These are phyloP conservation scores for Onthophagus taurus DNA, from an alignment of 1,140 invertebrate genomes.

Conservation along the genomic window DNA sequence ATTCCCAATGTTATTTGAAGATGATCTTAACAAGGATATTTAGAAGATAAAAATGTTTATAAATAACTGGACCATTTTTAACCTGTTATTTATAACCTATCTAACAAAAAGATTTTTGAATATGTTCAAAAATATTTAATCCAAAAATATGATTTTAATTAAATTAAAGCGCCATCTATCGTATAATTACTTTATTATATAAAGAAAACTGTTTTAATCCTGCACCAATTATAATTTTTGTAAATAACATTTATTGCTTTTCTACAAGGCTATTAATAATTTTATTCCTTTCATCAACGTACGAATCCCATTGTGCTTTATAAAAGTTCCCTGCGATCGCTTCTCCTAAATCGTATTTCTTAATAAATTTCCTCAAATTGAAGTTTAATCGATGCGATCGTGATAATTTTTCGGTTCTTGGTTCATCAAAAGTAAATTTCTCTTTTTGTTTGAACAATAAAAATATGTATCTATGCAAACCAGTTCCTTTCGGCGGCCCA, in stretches of 20 bases:
- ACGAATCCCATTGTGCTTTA: slow-evolving; percentile 82
- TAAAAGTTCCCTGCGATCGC: slow-evolving; percentile 84
- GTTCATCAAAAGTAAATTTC: slow-evolving; percentile 58
- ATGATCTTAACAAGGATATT: too few relatives aligned
- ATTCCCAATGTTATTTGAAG: too few relatives aligned
- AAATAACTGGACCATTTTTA: too few relatives aligned
- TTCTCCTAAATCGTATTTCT: slow-evolving; percentile 71
- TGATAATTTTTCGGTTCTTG: slow-evolving; percentile 40
- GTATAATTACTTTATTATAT: too few relatives aligned
- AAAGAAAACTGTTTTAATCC: not conserved
- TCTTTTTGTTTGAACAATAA: slow-evolving; percentile 71
- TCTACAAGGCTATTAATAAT: slow-evolving; percentile 47
- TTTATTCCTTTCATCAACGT: slow-evolving; percentile 66
- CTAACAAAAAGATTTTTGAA: too few relatives aligned
- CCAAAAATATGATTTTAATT: too few relatives aligned
- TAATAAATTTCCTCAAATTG: slow-evolving; percentile 70
- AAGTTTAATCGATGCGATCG: slow-evolving; percentile 55
- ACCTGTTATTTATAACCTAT: too few relatives aligned
- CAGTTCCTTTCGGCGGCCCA: slow-evolving; percentile 69
- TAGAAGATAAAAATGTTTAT: too few relatives aligned
- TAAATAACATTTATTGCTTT: not conserved
- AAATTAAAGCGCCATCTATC: too few relatives aligned
- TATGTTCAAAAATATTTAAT: too few relatives aligned
- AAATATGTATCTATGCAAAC: slow-evolving; percentile 83
- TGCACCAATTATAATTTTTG: not conserved